phyloP scores from a whole-genome alignment of 2,888 invertebrate genomes.

The Bellardia bayeri region DNA sequence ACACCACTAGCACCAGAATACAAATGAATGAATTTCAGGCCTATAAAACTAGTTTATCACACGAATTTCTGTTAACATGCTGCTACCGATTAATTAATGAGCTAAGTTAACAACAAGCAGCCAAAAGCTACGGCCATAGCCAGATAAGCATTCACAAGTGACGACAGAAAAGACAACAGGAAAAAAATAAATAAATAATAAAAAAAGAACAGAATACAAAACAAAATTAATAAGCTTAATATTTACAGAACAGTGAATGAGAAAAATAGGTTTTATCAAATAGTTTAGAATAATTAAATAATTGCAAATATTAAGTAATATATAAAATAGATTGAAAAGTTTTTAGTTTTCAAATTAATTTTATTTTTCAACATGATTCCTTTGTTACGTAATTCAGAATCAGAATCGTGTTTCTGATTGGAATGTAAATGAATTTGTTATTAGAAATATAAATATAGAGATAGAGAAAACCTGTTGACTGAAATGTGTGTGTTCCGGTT shows the following conservation, averaged over 20 bases:
- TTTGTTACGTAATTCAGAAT: too few species aligned
- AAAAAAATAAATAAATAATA: neutral
- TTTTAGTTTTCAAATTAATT: too few species aligned
- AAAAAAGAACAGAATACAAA: slow-evolving; percentile 18
- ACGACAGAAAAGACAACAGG: slow-evolving; percentile 4
- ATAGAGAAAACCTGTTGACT: too few species aligned
- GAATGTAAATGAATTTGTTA: too few species aligned
- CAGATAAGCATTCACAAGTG: slow-evolving; percentile 33
- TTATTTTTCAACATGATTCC: too few species aligned
- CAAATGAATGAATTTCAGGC: slow-evolving; percentile 58
- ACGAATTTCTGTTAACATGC: slow-evolving; percentile 44
- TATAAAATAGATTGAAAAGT: too few species aligned
- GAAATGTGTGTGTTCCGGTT: too few species aligned
- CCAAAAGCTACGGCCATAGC: slow-evolving; percentile 38
- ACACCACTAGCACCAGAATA: slow-evolving; percentile 51
- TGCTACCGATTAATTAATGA: slow-evolving; percentile 58
- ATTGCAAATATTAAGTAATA: neutral
- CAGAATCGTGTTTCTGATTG: too few species aligned
- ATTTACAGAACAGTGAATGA: slow-evolving; percentile 20
- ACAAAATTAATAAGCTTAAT: slow-evolving; percentile 15
- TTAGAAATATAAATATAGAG: too few species aligned
- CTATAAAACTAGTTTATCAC: slow-evolving; percentile 49
- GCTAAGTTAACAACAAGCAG: slow-evolving; percentile 53
- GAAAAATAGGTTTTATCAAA: neutral
- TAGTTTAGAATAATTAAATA: neutral